phyloP scores from a whole-genome alignment of 2,797 vertebrate genomes.

The Poeciliopsis presidionis region DNA sequence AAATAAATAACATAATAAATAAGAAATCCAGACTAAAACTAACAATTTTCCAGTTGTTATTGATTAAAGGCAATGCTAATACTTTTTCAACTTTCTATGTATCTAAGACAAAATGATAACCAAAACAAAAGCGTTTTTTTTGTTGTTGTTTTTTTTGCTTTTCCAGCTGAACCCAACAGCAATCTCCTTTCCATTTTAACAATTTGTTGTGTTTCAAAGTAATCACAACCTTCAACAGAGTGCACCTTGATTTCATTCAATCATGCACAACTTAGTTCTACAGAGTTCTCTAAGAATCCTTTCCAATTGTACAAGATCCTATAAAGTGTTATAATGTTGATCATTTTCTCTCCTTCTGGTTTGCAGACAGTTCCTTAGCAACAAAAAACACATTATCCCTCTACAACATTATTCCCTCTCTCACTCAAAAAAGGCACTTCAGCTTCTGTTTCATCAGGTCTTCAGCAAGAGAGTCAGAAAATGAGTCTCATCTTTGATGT shows the following conservation, averaged over 20 bases:
- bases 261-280: constrained; percentile 13
- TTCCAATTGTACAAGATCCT: constrained; percentile 41
- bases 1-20: too few species aligned
- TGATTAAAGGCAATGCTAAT: not conserved
- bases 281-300: constrained; percentile 23
- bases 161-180: not conserved
- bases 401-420: constrained; percentile 51
- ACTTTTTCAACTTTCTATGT: not conserved
- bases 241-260: not conserved
- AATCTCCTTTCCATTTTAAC: not conserved
- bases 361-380: constrained; percentile 81
- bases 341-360: constrained; percentile 47
- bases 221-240: constrained; percentile 1
- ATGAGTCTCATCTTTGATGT: constrained; percentile 62
- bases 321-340: constrained; percentile 42
- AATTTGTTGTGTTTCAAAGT: not conserved
- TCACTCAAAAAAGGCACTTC: constrained; percentile 49
- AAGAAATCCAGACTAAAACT: not conserved
- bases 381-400: constrained; percentile 73
- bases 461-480: constrained; percentile 53
- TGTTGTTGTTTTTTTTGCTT: not conserved
- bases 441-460: constrained; percentile 56
- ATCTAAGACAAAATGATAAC: not conserved
- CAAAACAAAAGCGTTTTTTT: not conserved
- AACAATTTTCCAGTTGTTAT: not conserved